A percentile compares a stretch with the other conserved stretches of the same genome.
These are phyloP conservation scores for Pocillopora grandis DNA, from an alignment of 92 coral and sea anemone genomes.

Conservation along the genomic window DNA sequence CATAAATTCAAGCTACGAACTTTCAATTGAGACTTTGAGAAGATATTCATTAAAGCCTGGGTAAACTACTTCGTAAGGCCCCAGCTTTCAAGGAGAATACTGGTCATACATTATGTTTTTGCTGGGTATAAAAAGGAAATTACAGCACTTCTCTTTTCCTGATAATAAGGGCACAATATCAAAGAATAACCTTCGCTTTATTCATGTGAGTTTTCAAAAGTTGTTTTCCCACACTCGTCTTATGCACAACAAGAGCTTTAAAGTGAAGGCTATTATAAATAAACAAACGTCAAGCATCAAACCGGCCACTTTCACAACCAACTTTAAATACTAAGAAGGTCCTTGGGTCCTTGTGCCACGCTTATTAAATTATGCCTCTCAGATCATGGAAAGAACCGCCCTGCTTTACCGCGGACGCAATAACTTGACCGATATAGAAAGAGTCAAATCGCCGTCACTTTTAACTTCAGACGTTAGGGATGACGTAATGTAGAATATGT, in stretches of 20 bases:
- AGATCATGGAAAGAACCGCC: constrained; percentile 21
- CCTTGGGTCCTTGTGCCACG: constrained; percentile 37
- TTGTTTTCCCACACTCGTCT: constrained; percentile 1
- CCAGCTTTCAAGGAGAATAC: background rate
- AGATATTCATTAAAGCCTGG: background rate
- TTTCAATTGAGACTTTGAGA: background rate
- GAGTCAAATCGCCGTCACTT: background rate
- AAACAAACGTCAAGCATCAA: constrained; percentile 41
- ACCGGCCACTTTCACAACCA: constrained; percentile 30
- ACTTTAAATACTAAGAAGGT: constrained; percentile 29
- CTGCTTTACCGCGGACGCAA: constrained; percentile 29
- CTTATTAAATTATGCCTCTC: constrained; percentile 43
- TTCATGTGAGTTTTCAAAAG: constrained; percentile 1
- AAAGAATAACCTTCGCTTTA: background rate
- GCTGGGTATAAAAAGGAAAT: background rate
- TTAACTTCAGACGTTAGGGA: background rate
- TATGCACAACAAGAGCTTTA: constrained; percentile 25
- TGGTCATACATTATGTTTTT: background rate
- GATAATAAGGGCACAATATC: constrained; percentile 15
- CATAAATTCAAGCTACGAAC: background rate
- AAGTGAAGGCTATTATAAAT: constrained; percentile 27
- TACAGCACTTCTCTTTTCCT: background rate
- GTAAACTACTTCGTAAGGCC: background rate
- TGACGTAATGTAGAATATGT: background rate
- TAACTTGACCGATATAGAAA: constrained; percentile 11